Conservation (phyloP, 2,113 vertebrate species). For the Tiliqua scincoides region DNA sequence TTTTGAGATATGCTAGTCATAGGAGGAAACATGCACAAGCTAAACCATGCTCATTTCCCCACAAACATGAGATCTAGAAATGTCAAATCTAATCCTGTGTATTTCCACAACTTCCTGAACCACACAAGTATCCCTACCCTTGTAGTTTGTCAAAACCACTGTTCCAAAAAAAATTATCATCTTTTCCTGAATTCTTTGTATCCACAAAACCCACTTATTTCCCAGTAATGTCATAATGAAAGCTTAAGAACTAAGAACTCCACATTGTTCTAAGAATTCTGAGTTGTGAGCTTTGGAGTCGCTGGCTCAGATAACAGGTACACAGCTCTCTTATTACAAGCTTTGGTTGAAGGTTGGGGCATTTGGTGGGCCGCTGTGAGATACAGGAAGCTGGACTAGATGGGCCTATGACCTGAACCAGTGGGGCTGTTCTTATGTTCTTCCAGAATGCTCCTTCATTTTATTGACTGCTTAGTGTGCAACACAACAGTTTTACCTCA, state of each 20-base stretch:
- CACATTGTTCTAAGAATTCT: background rate
- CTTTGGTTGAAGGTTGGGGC: background rate
- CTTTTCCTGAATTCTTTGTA: conserved; percentile 18
- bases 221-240: conserved; percentile 18
- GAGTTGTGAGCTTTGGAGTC: background rate
- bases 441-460: background rate
- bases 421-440: too few species aligned
- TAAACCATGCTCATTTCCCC: background rate
- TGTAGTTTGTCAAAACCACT: background rate
- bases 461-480: background rate
- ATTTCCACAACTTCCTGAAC: background rate
- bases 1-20: background rate
- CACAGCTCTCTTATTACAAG: background rate
- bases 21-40: background rate
- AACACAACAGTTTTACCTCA: background rate
- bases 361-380: too few species aligned
- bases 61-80: background rate
- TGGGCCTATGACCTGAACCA: too few species aligned
- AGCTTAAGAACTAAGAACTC: background rate
- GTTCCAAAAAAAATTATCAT: background rate
- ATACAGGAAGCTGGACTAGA: too few species aligned
- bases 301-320: background rate
- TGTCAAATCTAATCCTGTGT: background rate
- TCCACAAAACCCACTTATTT: background rate
- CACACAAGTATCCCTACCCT: background rate